These are phyloP conservation scores for Leptinotarsa tumamoca DNA, from an alignment of 2,888 invertebrate genomes.

Conservation along the genomic window DNA sequence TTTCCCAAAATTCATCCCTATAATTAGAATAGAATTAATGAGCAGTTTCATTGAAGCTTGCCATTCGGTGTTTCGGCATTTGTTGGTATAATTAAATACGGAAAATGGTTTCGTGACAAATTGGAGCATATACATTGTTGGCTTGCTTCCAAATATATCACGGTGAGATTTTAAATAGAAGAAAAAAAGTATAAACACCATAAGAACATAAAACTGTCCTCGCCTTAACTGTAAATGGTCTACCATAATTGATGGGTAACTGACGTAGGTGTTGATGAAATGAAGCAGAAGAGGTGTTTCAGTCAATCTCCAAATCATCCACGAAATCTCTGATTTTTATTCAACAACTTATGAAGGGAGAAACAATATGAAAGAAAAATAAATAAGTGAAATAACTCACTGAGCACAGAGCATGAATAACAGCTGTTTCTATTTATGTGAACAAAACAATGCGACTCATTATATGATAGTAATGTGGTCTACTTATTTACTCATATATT, in stretches of 20 bases:
- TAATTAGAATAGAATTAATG: constrained; percentile 19
- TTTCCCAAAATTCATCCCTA: constrained; percentile 10
- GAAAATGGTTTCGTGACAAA: constrained; percentile 21
- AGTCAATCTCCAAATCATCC: not conserved
- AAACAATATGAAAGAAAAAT: not conserved
- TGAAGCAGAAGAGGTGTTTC: not conserved
- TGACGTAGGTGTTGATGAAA: not conserved
- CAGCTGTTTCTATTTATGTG: constrained; percentile 22
- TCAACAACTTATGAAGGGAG: not conserved
- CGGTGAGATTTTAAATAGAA: not conserved
- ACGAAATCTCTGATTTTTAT: not conserved
- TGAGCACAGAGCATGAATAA: not conserved
- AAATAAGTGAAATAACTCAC: constrained; percentile 2
- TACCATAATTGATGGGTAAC: not conserved
- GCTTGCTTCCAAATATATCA: not conserved
- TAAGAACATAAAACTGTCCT: not conserved
- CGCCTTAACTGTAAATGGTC: not conserved
- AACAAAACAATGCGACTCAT: constrained; percentile 21
- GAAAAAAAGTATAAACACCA: not conserved
- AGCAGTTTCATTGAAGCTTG: constrained; percentile 17
- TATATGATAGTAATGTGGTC: not conserved
- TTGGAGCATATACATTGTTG: constrained; percentile 14
- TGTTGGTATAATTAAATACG: constrained; percentile 19
- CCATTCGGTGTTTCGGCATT: constrained; percentile 9
- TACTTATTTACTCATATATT: not conserved